These are phyloP conservation scores for Naja naja DNA, from an alignment of 2,113 vertebrate species.

Conservation along the genomic window DNA sequence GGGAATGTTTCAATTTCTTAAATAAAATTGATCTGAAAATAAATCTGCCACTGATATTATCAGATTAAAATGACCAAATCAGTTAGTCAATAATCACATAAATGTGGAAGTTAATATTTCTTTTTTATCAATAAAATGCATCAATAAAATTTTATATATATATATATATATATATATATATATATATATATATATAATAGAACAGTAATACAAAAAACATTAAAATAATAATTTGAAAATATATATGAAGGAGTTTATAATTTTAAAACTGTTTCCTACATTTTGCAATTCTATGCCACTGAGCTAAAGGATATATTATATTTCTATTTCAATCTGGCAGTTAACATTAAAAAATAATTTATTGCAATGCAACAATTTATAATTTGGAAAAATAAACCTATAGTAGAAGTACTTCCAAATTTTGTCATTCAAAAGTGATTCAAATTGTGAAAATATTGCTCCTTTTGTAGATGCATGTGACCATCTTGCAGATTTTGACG, in stretches of 20 bases:
- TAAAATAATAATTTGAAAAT: not conserved
- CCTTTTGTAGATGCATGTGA: not conserved
- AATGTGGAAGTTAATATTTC: slow-evolving; percentile 27
- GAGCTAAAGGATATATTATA: not conserved
- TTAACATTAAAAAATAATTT: not conserved
- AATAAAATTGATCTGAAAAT: slow-evolving; percentile 65
- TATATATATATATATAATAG: too few relatives aligned
- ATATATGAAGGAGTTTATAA: not conserved
- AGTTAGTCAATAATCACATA: not conserved
- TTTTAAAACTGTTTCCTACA: not conserved
- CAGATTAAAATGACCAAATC: slow-evolving; percentile 30
- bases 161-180: too few relatives aligned
- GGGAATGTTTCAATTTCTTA: slow-evolving; percentile 57
- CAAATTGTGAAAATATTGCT: not conserved
- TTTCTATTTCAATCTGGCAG: not conserved
- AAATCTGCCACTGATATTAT: slow-evolving; percentile 48
- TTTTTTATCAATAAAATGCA: not conserved
- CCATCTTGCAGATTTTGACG: not conserved
- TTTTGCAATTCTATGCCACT: not conserved
- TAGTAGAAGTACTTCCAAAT: not conserved
- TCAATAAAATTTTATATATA: not conserved
- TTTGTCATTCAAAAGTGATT: not conserved
- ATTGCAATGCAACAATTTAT: not conserved
- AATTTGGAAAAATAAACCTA: not conserved
- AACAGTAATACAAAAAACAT: not conserved